Evolutionary conservation across 2,888 invertebrate species (phyloP).

Genomic region (Acanthococcus lagerstroemiae): DNA sequence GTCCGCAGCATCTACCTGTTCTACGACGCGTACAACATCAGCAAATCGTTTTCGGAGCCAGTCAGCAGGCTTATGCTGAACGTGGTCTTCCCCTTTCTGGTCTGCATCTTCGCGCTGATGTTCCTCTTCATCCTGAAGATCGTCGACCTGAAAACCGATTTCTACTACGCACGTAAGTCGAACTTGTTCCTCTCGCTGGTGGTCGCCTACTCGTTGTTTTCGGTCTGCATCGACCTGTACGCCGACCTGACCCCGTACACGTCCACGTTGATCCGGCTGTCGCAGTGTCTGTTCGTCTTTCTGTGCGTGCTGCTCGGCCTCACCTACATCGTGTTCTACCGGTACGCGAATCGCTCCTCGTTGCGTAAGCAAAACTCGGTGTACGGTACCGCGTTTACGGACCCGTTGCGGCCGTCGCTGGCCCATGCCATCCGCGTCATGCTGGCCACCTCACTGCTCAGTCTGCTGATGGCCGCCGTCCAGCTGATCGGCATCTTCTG

Average conservation of each 20-base stretch:
- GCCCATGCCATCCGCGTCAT: conserved; percentile 83
- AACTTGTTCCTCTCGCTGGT: conserved; percentile 68
- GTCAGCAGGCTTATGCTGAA: conserved; percentile 73
- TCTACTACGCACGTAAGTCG: conserved; percentile 56
- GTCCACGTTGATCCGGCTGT: conserved; percentile 54
- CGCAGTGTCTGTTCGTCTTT: conserved; percentile 75
- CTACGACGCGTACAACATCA: conserved; percentile 86
- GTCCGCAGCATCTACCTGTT: conserved; percentile 77
- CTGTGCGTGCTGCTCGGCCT: conserved; percentile 73
- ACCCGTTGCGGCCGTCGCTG: conserved; percentile 47
- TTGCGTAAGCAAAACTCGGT: conserved; percentile 40
- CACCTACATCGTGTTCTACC: conserved; percentile 74
- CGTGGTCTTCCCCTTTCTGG: conserved; percentile 74
- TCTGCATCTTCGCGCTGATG: conserved; percentile 79
- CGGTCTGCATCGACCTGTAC: conserved; percentile 66
- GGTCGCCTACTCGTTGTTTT: conserved; percentile 64
- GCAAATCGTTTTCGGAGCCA: conserved; percentile 62
- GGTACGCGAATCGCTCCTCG: conserved; percentile 53
- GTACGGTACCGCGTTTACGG: conserved; percentile 44
- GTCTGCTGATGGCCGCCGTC: conserved; percentile 68
- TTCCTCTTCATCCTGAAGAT: conserved; percentile 75
- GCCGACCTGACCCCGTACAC: conserved; percentile 34
- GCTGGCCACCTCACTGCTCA: conserved; percentile 73
- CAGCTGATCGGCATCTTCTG: conserved; percentile 56
- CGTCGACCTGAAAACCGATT: conserved; percentile 47